Percentiles rank a stretch among this genome's conserved stretches.
Evolutionary conservation across 2,888 invertebrate genomes (phyloP).

Genomic region (Eupithecia inturbata): DNA sequence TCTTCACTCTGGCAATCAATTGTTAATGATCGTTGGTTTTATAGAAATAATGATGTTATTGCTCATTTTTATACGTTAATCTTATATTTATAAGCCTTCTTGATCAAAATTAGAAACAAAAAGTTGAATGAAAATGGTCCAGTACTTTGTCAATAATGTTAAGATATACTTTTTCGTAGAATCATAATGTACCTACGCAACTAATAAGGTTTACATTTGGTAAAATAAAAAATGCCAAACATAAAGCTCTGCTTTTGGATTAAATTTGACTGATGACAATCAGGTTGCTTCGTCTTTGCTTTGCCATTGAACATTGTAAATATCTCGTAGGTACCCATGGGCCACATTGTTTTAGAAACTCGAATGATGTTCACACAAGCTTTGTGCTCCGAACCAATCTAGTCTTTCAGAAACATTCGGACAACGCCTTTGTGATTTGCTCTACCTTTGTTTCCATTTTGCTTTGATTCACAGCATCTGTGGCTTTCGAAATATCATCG

Average conservation of each 20-base stretch:
- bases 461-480: constrained; percentile 34
- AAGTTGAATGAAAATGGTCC: constrained; percentile 71
- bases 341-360: constrained; percentile 44
- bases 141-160: constrained; percentile 76
- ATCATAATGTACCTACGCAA: constrained; percentile 58
- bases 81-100: constrained; percentile 55
- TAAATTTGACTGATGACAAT: constrained; percentile 67
- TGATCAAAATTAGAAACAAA: constrained; percentile 76
- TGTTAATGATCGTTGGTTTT: constrained; percentile 13
- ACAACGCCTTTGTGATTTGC: constrained; percentile 44
- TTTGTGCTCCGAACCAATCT: constrained; percentile 71
- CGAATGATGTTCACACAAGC: constrained; percentile 32
- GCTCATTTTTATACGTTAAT: constrained; percentile 43
- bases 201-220: constrained; percentile 63
- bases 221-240: constrained; percentile 72
- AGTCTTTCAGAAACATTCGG: constrained; percentile 69
- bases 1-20: not conserved
- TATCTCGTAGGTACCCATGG: constrained; percentile 63
- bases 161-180: constrained; percentile 63
- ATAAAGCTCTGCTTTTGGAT: constrained; percentile 72
- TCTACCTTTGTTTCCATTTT: constrained; percentile 32
- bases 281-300: constrained; percentile 60
- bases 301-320: constrained; percentile 75
- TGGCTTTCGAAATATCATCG: constrained; percentile 60
- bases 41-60: constrained; percentile 25